Percentiles rank a stretch among this genome's conserved stretches.
Conservation (phyloP, 2,113 vertebrate species). For the Cyprinodon brontotheroides region DNA sequence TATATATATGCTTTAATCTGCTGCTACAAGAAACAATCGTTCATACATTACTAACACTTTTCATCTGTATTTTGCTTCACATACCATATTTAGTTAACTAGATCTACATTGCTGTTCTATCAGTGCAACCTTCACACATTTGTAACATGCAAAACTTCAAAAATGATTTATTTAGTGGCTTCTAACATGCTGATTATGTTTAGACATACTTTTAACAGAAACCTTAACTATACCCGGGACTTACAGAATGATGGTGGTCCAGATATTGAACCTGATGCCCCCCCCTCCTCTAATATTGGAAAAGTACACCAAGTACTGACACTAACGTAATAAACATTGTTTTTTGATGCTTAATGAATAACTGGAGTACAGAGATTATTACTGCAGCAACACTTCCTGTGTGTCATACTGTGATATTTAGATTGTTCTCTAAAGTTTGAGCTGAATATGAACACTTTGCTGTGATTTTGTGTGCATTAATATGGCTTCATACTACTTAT, state of each 20-base stretch:
- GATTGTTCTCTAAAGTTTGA: neutral
- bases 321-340: neutral
- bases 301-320: neutral
- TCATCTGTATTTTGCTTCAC: too few species aligned
- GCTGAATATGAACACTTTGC: neutral
- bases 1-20: neutral
- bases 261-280: neutral
- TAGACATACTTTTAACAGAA: too few species aligned
- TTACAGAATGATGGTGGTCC: neutral
- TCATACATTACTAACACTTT: neutral
- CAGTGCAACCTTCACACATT: too few species aligned
- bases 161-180: too few species aligned
- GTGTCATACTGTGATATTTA: neutral
- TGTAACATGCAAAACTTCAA: too few species aligned
- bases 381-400: neutral
- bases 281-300: neutral
- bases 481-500: neutral
- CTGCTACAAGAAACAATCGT: neutral
- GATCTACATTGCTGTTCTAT: too few species aligned
- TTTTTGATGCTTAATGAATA: neutral
- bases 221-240: too few species aligned
- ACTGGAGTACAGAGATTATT: fast-evolving
- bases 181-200: too few species aligned
- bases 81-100: too few species aligned
- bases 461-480: neutral